Percentiles rank a stretch among this genome's conserved stretches.
Conservation (phyloP, 2,888 invertebrate species). For the Caenorhabditis angaria region DNA sequence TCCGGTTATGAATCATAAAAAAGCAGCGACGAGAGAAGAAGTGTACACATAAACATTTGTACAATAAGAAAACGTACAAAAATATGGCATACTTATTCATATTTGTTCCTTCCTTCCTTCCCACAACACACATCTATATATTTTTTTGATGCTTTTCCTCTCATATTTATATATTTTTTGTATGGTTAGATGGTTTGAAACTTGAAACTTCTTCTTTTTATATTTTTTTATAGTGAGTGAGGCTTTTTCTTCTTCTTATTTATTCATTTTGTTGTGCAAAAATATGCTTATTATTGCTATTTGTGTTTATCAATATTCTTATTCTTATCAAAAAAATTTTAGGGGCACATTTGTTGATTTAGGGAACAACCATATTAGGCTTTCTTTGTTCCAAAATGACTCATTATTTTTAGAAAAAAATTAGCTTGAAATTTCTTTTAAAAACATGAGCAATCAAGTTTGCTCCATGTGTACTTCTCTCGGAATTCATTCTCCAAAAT, state of each 20-base stretch:
- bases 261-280: no score
- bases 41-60: slow-evolving; percentile 1
- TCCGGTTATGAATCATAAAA: slow-evolving; percentile 4
- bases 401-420: background rate
- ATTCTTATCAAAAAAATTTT: background rate
- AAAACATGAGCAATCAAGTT: no score
- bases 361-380: background rate
- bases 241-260: background rate
- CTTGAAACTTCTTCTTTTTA: slow-evolving; percentile 21
- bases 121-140: no score
- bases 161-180: background rate
- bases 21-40: slow-evolving; percentile 4
- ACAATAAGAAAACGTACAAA: slow-evolving; percentile 2
- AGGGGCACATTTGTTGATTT: background rate
- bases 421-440: no score
- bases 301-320: background rate
- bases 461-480: no score
- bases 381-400: background rate
- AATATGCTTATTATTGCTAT: background rate
- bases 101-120: background rate
- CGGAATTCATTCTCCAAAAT: no score
- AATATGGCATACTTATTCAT: background rate
- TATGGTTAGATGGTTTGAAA: background rate
- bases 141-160: background rate
- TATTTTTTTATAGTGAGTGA: no score